Base-by-base conservation (phyloP, 2,888 invertebrate genomes). In the Amphipoea oculea region DNA sequence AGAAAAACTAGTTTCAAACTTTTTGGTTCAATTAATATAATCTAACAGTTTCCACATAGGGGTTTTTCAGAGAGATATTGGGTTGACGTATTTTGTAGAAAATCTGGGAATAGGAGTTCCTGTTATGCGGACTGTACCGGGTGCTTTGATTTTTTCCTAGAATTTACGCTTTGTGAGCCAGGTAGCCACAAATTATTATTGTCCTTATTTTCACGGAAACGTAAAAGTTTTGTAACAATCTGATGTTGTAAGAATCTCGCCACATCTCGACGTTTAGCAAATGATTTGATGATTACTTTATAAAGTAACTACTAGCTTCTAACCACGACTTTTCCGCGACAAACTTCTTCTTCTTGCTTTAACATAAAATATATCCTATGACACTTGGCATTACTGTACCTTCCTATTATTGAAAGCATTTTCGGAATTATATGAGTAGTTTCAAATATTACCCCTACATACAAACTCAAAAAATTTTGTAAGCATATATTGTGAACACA, bases 41-140 rank as follows among this genome's bases (percentile, higher is more conserved):
- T 60, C 12, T 17, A 40, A 40, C 57, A 12, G 63, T 74, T 63
- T 23, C 6, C 45, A 62, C 67, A 48, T 68, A 23, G 45, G 7
- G 20, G 4, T 40, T 71, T 57, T 69, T 23, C 14, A 40, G 29
- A 65, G 1, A 57, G 29, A 65, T 74, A n/a, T 82, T 17, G 36
- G 42, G 63, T 63, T 48, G 14, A 69, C 63, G 7, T 40, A 9
- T 80, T 74, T 42, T 40, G 68, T 82, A 82, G 17, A 57, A 69
- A 63, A 75, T 65, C 11, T 7, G 63, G 29, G 29, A 12, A 29
- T 54, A 57, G 14, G 17, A 40, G 63, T 48, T 63, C 20, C 14
- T 63, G 76, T 40, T 69, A 23, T 40, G 7, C 17, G 29, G 5
- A 14, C 23, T 20, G 45, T 20, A 36, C 23, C 1, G 20, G 54